Evolutionary conservation across 2,797 vertebrate genomes (phyloP), one percentile per base, ranked within the genome.

Genomic region (Threskiornis aethiopicus): DNA sequence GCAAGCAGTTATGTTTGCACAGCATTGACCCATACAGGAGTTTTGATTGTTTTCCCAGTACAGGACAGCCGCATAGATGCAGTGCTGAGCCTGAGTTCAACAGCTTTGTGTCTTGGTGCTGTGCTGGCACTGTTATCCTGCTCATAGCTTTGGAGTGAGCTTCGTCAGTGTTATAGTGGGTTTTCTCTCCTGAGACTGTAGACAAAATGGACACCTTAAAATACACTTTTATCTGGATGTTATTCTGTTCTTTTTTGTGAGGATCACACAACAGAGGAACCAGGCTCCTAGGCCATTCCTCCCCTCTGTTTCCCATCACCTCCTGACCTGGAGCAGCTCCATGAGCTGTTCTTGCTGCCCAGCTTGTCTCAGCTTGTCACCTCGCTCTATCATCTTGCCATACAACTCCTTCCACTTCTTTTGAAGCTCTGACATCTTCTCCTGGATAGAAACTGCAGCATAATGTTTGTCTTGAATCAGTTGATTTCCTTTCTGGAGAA

Each of bases 311-410:
- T 18, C 37, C 33, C 19, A 49, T 13, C 33, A 41, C 62, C 35
- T 65, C 39, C 92, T 49, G 25, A 98, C 98, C 98, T 98, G 98
- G 19, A 99, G 98, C 49, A 99, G 96, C 95, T 98, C 98, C 98
- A 99, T 99, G 76, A 99, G 98, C 94, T 99, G 99, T 82, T 99
- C 99, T 96, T 99, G 98, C 95, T 98, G 99, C 26, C 98, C 98
- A 6, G 99, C 99, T 94, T 99, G 99, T 88, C 98, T 98, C 91
- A 99, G 98, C 75, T 99, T 98, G 94, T 99, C 98, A 71, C 99
- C 99, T 94, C 96, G 95, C 67, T 99, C 99, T 9, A 97, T 95
- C 99, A 99, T 99, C 97, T 98, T 99, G 91, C 62, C 47, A 62
- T 98, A 98, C 22, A 99, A 92, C 35, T 97, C 97, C 55, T 77